Percentiles rank a stretch among this genome's conserved stretches.
phyloP scores from a whole-genome alignment of 2,113 vertebrate species.

The Scomber scombrus region DNA sequence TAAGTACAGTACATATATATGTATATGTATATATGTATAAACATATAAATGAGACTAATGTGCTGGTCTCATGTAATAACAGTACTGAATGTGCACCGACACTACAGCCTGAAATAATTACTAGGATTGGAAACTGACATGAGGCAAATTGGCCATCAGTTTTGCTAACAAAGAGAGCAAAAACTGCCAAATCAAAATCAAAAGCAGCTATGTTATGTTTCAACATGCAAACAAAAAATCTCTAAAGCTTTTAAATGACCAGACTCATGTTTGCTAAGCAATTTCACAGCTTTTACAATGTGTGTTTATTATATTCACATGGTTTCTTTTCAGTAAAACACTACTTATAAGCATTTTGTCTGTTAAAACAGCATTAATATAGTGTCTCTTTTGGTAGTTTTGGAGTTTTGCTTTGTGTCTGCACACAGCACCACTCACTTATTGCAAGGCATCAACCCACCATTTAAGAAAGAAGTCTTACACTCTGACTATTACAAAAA shows the following conservation, averaged over 20 bases:
- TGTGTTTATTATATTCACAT: background rate
- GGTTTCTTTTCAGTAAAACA: background rate
- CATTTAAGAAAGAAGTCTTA: background rate
- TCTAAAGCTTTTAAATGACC: background rate
- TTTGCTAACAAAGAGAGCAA: background rate
- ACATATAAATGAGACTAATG: background rate
- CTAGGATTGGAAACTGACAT: background rate
- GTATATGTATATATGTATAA: too few relatives aligned
- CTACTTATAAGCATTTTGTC: background rate
- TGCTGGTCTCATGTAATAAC: background rate
- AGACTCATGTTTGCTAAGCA: background rate
- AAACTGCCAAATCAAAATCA: slow-evolving; percentile 22
- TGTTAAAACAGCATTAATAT: background rate
- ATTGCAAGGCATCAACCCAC: background rate
- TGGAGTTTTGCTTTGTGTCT: background rate
- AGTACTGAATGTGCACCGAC: background rate
- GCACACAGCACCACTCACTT: background rate
- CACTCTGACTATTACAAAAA: background rate
- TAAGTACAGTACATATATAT: background rate
- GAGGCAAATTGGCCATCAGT: background rate
- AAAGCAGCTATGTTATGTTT: slow-evolving; percentile 3
- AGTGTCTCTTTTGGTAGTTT: too few relatives aligned
- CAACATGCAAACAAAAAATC: background rate
- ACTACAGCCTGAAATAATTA: background rate
- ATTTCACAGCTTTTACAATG: background rate